phyloP scores from a whole-genome alignment of 2,888 invertebrate species.

The Ligdia adustata region DNA sequence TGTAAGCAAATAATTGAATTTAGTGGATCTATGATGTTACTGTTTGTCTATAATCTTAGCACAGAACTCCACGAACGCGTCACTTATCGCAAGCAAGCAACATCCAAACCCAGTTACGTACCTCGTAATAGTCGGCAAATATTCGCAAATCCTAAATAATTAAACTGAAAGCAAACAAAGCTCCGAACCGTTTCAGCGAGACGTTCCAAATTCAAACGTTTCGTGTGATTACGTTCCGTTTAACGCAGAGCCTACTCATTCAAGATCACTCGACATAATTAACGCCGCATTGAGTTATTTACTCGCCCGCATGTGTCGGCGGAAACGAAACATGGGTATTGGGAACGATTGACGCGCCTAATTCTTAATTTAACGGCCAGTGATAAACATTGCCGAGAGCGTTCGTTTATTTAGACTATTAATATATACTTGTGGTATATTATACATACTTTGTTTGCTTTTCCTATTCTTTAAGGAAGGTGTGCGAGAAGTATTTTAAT shows the following conservation, averaged over 20 bases:
- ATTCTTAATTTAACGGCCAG: slow-evolving; percentile 35
- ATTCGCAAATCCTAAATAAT: slow-evolving; percentile 27
- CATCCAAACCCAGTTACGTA: slow-evolving; percentile 6
- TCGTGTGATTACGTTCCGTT: slow-evolving; percentile 62
- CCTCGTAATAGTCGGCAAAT: slow-evolving; percentile 12
- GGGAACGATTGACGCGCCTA: slow-evolving; percentile 57
- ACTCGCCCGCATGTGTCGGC: slow-evolving; percentile 73
- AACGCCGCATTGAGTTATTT: slow-evolving; percentile 78
- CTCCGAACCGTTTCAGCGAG: slow-evolving; percentile 29
- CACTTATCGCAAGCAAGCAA: slow-evolving; percentile 9
- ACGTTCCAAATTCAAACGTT: slow-evolving; percentile 60
- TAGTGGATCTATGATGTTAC: neutral
- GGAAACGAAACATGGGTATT: slow-evolving; percentile 58
- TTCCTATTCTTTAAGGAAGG: too few relatives aligned
- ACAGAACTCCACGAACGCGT: neutral
- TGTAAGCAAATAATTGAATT: neutral
- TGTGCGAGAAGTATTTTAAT: too few relatives aligned
- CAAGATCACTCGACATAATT: slow-evolving; percentile 78
- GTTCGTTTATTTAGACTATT: slow-evolving; percentile 10
- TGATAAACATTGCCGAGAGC: slow-evolving; percentile 25
- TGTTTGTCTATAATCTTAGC: neutral
- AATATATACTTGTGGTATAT: too few relatives aligned
- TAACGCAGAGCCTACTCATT: slow-evolving; percentile 53
- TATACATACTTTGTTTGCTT: too few relatives aligned
- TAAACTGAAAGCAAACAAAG: slow-evolving; percentile 26